Evolutionary conservation across 2,797 vertebrate species (phyloP), one percentile per base, ranked within the genome.

Genomic region (Peromyscus melanophrys): DNA sequence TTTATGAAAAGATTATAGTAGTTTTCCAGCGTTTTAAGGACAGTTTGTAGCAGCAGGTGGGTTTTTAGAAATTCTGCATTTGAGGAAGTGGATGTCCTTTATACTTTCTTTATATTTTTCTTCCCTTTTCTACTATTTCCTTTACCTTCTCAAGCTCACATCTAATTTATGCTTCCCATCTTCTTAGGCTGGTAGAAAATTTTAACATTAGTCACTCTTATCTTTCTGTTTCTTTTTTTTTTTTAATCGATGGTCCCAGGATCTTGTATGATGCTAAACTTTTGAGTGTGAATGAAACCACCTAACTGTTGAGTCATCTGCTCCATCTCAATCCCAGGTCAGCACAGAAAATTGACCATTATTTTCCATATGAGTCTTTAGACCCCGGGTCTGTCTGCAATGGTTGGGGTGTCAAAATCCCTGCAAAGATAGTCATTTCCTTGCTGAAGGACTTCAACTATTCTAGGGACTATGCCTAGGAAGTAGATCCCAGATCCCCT

Each of bases 1-100:
- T 85, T 94, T 94, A 76, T 77, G 34, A 89, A 96, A 84, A 91
- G 3, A 83, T 90, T 61, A 19, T 27, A 85, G 43, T 46, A 29
- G 11, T 89, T 95, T 89, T 34, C 19, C 4, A 73, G 49, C 6
- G 82, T 52, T 69, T 95, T 90, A 77, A 77, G 75, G 29, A 34
- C 55, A 78, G 80, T 59, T 94, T 88, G 34, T 19, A 37, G 14
- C n/a, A 76, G 69, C 29, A 87, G 40, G 76, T 73, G 61, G 17
- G 55, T 69, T 89, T 73, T 78, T 23, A 71, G 31, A 77, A 82
- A 75, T 31, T 92, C n/a, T 25, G 3, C 67, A 25, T 75, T 85
- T 81, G 40, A 16, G 37, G 27, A 94, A 85, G n/a, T n/a, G 12
- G 63, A 80, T 67, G 4, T 89, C 8, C 8, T 40, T 49, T 73